A percentile compares a stretch with the other conserved stretches of the same genome.
Conservation (phyloP, 2,113 vertebrate species). For the Maccullochella peelii region DNA sequence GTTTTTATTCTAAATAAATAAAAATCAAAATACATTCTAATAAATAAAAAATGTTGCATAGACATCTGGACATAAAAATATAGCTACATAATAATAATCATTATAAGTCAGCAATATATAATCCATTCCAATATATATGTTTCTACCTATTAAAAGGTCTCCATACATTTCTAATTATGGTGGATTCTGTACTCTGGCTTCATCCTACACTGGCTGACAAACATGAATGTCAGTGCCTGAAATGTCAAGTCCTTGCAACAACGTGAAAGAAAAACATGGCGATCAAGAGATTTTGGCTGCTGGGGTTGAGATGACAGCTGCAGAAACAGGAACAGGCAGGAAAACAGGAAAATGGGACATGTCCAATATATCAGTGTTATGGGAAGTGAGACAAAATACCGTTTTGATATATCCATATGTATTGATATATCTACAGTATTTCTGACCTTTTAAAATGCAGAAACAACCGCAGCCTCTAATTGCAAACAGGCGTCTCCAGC, state of each 20-base stretch:
- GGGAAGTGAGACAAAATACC: not conserved
- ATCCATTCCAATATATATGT: not conserved
- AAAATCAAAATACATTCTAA: not conserved
- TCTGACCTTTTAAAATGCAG: not conserved
- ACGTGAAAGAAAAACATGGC: not conserved
- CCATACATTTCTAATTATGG: not conserved
- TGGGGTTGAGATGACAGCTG: conserved; percentile 6
- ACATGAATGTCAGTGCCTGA: not conserved
- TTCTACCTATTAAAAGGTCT: not conserved
- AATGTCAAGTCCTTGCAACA: conserved; percentile 24
- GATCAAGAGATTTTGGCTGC: conserved; percentile 2
- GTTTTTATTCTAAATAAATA: not conserved
- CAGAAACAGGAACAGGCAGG: not conserved
- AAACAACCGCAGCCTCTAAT: not conserved
- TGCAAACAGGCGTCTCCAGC: not conserved
- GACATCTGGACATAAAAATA: not conserved
- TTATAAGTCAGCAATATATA: not conserved
- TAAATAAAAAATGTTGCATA: not conserved
- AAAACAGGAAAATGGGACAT: not conserved
- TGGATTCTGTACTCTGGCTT: not conserved
- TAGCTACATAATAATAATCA: not conserved
- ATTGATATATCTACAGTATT: not conserved
- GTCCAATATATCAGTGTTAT: not conserved
- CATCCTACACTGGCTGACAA: conserved; percentile 10
- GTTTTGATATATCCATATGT: too few relatives aligned